Base-by-base conservation (phyloP, 2,888 invertebrate species). In the Cantharis rufa region DNA sequence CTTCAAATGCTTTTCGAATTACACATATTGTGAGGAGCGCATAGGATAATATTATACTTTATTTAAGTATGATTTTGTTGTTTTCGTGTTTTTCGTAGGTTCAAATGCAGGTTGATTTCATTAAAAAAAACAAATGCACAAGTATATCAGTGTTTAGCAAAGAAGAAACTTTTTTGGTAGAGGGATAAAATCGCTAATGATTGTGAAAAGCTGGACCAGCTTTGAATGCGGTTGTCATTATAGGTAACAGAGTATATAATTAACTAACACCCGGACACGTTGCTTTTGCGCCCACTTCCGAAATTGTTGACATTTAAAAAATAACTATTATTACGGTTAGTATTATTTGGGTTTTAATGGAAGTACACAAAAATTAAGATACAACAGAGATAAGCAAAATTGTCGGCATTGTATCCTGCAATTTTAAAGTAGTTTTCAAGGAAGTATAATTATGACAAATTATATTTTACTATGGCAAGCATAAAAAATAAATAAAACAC, bases 321-420 rank as follows among this genome's bases (percentile, higher is more conserved):
- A 77, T 77, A 77, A 80, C 78, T 77, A 77, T 74, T 68, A 71
- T 78, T 78, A 78, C 64, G 69, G 18, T 74, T 74, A 70, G 70
- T 72, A 75, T 75, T 78, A 77, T 78, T 75, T 70, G 75, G 75
- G 74, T 70, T 72, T 74, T 78, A 78, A 78, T 73, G 73, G 73
- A 79, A 77, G 77, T 77, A 74, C 74, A 75, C 76, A 78, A 76
- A 78, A 81, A 81, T 81, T 81, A 81, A 81, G 81, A 81, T 81
- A 76, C 79, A 77, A 69, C 74, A 28, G 62, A 77, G 81, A 81
- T 81, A 81, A 80, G 72, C 75, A 64, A 80, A 81, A 81, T 81
- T 79, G 80, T 79, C 74, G 77, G 73, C 72, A 69, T 74, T 77
- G 70, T 79, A 79, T 78, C 79, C 80, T 79, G 76, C 75, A 77